A percentile compares a stretch with the other conserved stretches of the same genome.
Conservation (phyloP, 2,797 vertebrate species). For the Trichosurus vulpecula region DNA sequence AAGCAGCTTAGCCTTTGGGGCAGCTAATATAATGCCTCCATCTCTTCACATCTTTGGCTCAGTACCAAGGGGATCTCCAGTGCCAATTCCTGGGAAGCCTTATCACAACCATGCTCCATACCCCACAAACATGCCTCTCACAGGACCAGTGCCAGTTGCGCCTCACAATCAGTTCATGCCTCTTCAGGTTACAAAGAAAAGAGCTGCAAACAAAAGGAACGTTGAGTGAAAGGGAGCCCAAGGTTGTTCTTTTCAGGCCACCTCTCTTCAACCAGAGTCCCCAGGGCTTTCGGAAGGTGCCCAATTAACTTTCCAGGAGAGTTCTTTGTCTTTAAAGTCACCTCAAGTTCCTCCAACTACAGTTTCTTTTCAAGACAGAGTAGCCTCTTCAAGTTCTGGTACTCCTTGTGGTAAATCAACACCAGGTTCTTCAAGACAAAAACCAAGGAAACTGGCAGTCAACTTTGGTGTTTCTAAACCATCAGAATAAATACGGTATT, state of each 20-base stretch:
- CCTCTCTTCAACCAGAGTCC: constrained; percentile 82
- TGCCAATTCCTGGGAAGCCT: constrained; percentile 87
- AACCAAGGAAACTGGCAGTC: constrained; percentile 95
- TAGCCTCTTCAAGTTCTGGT: constrained; percentile 74
- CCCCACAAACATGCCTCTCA: constrained; percentile 84
- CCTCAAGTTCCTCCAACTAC: constrained; percentile 79
- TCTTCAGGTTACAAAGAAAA: constrained; percentile 98
- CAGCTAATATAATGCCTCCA: constrained; percentile 89
- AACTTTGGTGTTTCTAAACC: constrained; percentile 94
- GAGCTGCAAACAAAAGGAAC: constrained; percentile 92
- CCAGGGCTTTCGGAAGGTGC: constrained; percentile 76
- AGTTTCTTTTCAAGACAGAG: constrained; percentile 80
- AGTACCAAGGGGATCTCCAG: constrained; percentile 89
- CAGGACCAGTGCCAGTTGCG: constrained; percentile 85
- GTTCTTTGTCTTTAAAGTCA: constrained; percentile 75
- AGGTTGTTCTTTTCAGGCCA: constrained; percentile 84
- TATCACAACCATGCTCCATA: constrained; percentile 89
- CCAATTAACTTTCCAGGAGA: constrained; percentile 77
- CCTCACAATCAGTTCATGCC: constrained; percentile 98
- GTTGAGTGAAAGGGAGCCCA: constrained; percentile 89
- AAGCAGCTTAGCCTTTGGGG: constrained; percentile 57
- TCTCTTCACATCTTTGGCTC: constrained; percentile 87
- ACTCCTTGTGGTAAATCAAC: constrained; percentile 82
- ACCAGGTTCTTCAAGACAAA: constrained; percentile 92
- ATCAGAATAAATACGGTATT: constrained; percentile 84